Conservation (phyloP, 1,140 invertebrate species). For the Papilio machaon region DNA sequence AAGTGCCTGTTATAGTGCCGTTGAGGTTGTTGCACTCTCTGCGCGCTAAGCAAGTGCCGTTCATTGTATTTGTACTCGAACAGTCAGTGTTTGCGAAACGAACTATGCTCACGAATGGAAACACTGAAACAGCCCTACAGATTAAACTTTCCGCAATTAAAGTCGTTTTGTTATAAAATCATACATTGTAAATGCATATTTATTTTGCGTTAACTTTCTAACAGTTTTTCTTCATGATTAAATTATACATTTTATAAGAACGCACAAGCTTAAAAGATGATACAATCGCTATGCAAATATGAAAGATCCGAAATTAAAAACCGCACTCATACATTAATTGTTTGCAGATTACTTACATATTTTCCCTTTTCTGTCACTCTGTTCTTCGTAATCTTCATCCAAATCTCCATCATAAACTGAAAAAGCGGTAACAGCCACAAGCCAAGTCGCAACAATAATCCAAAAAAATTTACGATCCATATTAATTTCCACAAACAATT, state of each 20-base stretch:
- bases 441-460: constrained; percentile 48
- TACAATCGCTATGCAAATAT: not conserved
- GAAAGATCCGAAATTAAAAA: not conserved
- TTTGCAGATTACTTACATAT: constrained; percentile 59
- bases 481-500: constrained; percentile 38
- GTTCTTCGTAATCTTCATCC: constrained; percentile 40
- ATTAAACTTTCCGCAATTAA: not conserved
- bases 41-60: constrained; percentile 89
- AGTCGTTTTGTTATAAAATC: too few relatives aligned
- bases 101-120: constrained; percentile 87
- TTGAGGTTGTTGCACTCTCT: constrained; percentile 87
- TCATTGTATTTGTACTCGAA: constrained; percentile 83
- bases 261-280: not conserved
- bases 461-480: constrained; percentile 59
- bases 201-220: too few relatives aligned
- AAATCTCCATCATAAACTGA: constrained; percentile 54
- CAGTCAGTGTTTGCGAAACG: constrained; percentile 88
- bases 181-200: too few relatives aligned
- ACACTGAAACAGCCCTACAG: constrained; percentile 76
- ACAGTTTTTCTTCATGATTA: not conserved
- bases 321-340: not conserved
- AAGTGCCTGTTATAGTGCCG: constrained; percentile 86
- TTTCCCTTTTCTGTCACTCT: constrained; percentile 59
- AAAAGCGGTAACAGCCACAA: constrained; percentile 54
- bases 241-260: not conserved